phyloP scores from a whole-genome alignment of 2,888 invertebrate species.

The Drosophila nr. perissopoda region DNA sequence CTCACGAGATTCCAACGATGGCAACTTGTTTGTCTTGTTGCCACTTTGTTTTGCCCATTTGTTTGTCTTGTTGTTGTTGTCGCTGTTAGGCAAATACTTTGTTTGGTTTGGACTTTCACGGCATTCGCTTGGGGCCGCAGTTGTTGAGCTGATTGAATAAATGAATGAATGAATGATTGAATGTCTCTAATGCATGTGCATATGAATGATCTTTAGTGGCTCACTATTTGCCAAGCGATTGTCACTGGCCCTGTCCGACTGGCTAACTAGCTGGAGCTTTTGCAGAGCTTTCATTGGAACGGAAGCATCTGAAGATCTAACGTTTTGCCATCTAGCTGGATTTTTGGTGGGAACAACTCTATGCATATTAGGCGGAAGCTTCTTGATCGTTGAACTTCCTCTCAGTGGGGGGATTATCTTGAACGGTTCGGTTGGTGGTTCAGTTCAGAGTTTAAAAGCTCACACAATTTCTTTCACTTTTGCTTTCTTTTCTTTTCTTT shows the following conservation, averaged over 20 bases:
- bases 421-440: conserved; percentile 5
- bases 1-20: conserved; percentile 8
- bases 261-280: conserved; percentile 11
- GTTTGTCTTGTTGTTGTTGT: conserved; percentile 20
- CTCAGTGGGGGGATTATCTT: conserved; percentile 2
- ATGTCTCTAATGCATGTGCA: conserved; percentile 7
- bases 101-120: conserved; percentile 64
- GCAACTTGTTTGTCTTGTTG: conserved; percentile 29
- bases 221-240: conserved; percentile 22
- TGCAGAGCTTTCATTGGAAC: conserved; percentile 14
- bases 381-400: conserved; percentile 32
- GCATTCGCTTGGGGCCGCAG: conserved; percentile 18
- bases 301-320: not conserved
- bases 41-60: conserved; percentile 16
- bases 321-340: not conserved
- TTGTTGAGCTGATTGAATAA: conserved; percentile 37
- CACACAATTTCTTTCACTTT: conserved; percentile 50
- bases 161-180: conserved; percentile 23
- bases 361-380: conserved; percentile 21
- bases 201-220: conserved; percentile 32
- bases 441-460: conserved; percentile 13
- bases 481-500: conserved; percentile 56
- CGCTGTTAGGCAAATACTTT: conserved; percentile 57
- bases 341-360: conserved; percentile 10
- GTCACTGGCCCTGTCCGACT: not conserved